Evolutionary conservation across 2,888 invertebrate genomes (phyloP).

Genomic region (Limnephilus rhombicus): DNA sequence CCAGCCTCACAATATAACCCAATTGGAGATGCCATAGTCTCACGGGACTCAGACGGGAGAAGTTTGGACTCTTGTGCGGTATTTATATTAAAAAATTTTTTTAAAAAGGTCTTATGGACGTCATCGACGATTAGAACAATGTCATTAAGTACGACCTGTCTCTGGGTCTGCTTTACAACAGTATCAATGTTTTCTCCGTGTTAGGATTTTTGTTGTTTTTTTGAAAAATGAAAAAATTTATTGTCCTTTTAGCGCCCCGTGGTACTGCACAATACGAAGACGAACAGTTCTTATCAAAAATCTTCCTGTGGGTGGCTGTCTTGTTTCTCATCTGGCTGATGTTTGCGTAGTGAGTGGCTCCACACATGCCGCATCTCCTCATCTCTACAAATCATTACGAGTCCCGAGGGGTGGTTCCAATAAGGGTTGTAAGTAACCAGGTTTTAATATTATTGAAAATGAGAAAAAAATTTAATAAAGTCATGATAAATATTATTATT

Average conservation of each 20-base stretch:
- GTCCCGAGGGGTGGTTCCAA: background rate
- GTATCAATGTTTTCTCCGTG: background rate
- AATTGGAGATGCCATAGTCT: too few relatives aligned
- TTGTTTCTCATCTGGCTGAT: conserved; percentile 95
- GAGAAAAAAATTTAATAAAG: background rate
- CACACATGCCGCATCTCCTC: background rate
- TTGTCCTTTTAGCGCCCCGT: conserved; percentile 80
- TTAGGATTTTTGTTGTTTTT: background rate
- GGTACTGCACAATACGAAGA: conserved; percentile 93
- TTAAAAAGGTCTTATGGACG: too few relatives aligned
- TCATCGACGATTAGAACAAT: too few relatives aligned
- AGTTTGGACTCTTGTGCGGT: too few relatives aligned
- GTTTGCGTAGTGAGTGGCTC: conserved; percentile 80
- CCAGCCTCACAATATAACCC: too few relatives aligned
- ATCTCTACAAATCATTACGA: conserved; percentile 12
- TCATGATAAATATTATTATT: background rate
- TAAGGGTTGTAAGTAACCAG: background rate
- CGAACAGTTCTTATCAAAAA: conserved; percentile 94
- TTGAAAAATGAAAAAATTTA: background rate
- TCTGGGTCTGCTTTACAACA: background rate
- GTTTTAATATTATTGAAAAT: background rate
- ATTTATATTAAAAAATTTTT: too few relatives aligned
- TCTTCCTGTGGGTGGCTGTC: conserved; percentile 95
- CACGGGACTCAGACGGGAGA: too few relatives aligned
- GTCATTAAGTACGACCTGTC: too few relatives aligned